phyloP scores from a whole-genome alignment of 2,888 invertebrate species.

The Drosophila maculinotata region DNA sequence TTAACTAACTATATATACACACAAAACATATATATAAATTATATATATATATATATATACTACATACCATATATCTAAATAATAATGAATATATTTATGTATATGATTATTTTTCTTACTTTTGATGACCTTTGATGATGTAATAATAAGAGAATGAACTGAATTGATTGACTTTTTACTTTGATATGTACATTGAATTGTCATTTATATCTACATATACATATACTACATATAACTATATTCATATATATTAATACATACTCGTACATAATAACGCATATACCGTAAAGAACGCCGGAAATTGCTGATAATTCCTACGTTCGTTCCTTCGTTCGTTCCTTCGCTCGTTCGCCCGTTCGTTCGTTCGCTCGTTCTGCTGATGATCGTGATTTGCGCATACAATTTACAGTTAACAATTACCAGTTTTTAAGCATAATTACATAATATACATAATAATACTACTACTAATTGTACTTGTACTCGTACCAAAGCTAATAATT shows the following conservation, averaged over 20 bases:
- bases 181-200: conserved; percentile 70
- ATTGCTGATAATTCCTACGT: conserved; percentile 53
- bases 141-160: conserved; percentile 77
- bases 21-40: conserved; percentile 17
- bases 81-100: conserved; percentile 67
- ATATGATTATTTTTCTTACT: conserved; percentile 70
- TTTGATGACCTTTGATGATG: conserved; percentile 77
- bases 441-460: conserved; percentile 47
- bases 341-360: conserved; percentile 65
- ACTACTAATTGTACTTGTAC: conserved; percentile 47
- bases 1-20: conserved; percentile 41
- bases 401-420: conserved; percentile 32
- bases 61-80: conserved; percentile 40
- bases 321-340: conserved; percentile 60
- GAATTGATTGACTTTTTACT: conserved; percentile 74
- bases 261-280: conserved; percentile 25
- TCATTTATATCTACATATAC: conserved; percentile 56
- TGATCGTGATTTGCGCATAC: conserved; percentile 80
- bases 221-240: conserved; percentile 39
- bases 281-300: conserved; percentile 56
- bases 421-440: conserved; percentile 51
- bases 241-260: conserved; percentile 33
- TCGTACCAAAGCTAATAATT: conserved; percentile 51
- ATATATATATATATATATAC: conserved; percentile 29
- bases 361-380: conserved; percentile 81